These are phyloP conservation scores for Tipula confusa DNA, from an alignment of 2,888 invertebrate genomes.

Conservation along the genomic window DNA sequence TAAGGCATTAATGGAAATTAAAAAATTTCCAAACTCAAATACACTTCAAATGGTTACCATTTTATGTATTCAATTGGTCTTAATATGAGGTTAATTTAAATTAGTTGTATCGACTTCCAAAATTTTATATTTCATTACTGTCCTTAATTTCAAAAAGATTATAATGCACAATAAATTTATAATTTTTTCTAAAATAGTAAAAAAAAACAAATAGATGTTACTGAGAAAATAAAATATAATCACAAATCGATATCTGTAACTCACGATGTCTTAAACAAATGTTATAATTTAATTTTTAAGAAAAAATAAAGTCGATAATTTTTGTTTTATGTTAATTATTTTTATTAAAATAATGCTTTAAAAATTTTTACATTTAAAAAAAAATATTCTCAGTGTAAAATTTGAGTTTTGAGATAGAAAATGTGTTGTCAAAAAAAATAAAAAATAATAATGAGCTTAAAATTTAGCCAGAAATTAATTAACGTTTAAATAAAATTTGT, in stretches of 20 bases:
- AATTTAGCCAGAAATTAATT: not conserved
- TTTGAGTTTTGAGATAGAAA: not conserved
- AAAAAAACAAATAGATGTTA: not conserved
- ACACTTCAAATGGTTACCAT: no score
- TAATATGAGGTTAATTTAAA: no score
- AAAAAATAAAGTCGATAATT: not conserved
- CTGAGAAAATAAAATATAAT: not conserved
- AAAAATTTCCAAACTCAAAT: no score
- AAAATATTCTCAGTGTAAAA: not conserved
- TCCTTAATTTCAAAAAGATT: not conserved
- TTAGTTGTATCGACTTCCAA: no score
- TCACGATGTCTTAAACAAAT: not conserved
- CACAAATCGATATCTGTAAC: not conserved
- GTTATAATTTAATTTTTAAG: not conserved
- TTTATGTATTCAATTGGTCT: no score
- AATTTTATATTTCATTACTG: no score
- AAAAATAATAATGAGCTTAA: conserved; percentile 20
- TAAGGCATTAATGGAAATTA: no score
- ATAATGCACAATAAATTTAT: not conserved
- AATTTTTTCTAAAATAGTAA: not conserved
- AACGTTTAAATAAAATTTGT: not conserved
- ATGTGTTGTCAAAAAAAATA: conserved; percentile 12
- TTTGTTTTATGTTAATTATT: conserved; percentile 12
- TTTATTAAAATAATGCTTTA: conserved; percentile 15
- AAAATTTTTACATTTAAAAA: not conserved